phyloP scores from a whole-genome alignment of 2,113 vertebrate species.

The Callipepla squamata region DNA sequence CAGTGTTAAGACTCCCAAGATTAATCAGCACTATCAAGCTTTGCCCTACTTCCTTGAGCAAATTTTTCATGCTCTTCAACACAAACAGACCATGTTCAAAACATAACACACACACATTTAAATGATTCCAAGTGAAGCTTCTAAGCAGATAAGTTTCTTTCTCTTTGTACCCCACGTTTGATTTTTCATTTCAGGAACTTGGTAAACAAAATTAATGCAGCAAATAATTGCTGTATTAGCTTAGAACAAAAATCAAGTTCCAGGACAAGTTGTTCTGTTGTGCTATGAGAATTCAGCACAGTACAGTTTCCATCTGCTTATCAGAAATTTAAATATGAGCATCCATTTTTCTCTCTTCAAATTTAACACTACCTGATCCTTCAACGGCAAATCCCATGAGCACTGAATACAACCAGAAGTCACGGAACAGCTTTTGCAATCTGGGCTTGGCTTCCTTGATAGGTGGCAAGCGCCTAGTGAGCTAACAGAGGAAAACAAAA shows the following conservation, averaged over 20 bases:
- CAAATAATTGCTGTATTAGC: not conserved
- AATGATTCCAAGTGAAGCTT: not conserved
- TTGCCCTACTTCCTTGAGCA: not conserved
- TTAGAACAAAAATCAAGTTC: not conserved
- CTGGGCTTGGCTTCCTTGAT: slow-evolving; percentile 96
- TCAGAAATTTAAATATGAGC: not conserved
- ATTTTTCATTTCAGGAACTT: not conserved
- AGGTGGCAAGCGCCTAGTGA: slow-evolving; percentile 89
- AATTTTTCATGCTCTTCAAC: not conserved
- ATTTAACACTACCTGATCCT: slow-evolving; percentile 86
- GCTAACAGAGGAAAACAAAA: slow-evolving; percentile 68
- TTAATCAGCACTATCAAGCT: not conserved
- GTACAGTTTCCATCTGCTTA: not conserved
- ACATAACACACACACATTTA: not conserved
- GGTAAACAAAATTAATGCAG: not conserved
- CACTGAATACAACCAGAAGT: slow-evolving; percentile 97
- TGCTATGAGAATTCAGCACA: not conserved
- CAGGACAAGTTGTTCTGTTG: not conserved
- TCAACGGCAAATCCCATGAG: slow-evolving; percentile 97
- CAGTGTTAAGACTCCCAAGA: not conserved
- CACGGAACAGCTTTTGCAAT: slow-evolving; percentile 95
- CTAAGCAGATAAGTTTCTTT: not conserved
- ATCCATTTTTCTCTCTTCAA: not conserved
- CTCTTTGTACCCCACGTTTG: not conserved
- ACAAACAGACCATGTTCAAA: not conserved